Conservation (phyloP, 2,113 vertebrate species). For the Toxostoma redivivum region DNA sequence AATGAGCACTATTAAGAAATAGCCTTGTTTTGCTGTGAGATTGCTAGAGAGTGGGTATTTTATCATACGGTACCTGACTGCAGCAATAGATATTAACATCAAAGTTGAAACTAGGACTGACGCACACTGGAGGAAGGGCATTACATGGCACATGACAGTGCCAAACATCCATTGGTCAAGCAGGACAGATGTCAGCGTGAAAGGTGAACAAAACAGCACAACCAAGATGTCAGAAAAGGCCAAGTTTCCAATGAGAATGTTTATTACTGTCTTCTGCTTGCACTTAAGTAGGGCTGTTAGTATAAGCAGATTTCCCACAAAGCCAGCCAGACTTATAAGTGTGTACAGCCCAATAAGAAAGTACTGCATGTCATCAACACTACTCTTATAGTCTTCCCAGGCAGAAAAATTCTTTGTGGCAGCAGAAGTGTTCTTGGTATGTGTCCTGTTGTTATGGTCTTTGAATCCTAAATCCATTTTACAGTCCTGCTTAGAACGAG, state of each 20-base stretch:
- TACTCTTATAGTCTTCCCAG: conserved; percentile 81
- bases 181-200: conserved; percentile 76
- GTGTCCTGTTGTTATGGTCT: conserved; percentile 65
- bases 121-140: conserved; percentile 82
- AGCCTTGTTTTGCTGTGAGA: conserved; percentile 77
- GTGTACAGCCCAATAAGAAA: conserved; percentile 84
- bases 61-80: conserved; percentile 82
- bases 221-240: conserved; percentile 85
- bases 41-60: conserved; percentile 78
- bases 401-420: conserved; percentile 67
- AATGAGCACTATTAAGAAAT: conserved; percentile 68
- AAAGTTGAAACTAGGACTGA: conserved; percentile 81
- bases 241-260: conserved; percentile 80
- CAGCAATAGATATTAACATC: conserved; percentile 81
- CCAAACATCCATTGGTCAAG: conserved; percentile 84
- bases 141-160: conserved; percentile 77
- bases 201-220: conserved; percentile 81
- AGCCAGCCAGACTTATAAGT: conserved; percentile 79
- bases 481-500: conserved; percentile 58
- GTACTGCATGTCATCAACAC: conserved; percentile 79
- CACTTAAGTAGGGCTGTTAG: conserved; percentile 72
- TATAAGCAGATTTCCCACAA: conserved; percentile 80
- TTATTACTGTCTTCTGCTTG: conserved; percentile 79
- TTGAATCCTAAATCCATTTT: conserved; percentile 75
- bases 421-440: conserved; percentile 59